Conservation (phyloP, 2,888 invertebrate genomes). For the Pegoplata infirma region DNA sequence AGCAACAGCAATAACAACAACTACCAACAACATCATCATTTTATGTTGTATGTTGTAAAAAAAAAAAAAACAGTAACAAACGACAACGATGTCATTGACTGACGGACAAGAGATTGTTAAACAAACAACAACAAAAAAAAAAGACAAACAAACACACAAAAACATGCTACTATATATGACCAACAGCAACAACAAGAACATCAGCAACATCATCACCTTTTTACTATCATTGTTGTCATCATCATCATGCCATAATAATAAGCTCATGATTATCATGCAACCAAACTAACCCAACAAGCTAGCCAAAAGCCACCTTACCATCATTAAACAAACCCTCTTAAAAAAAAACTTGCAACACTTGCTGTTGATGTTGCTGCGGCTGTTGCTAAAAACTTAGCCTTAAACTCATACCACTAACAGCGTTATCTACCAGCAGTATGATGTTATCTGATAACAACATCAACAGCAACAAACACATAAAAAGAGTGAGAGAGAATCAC, state of each 20-base stretch:
- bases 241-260: slow-evolving; percentile 2
- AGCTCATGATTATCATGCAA: slow-evolving; percentile 4
- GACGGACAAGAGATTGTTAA: slow-evolving; percentile 47
- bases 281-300: background rate
- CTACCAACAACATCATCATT: background rate
- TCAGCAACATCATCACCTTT: slow-evolving; percentile 30
- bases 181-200: slow-evolving; percentile 15
- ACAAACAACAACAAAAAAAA: slow-evolving; percentile 46
- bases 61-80: background rate
- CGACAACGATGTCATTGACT: slow-evolving; percentile 45
- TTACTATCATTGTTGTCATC: slow-evolving; percentile 37
- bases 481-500: slow-evolving; percentile 31
- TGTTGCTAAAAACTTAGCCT: slow-evolving; percentile 46
- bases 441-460: slow-evolving; percentile 48
- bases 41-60: background rate
- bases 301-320: background rate
- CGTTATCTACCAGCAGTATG: slow-evolving; percentile 56
- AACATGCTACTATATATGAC: slow-evolving; percentile 16
- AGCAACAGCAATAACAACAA: slow-evolving; percentile 10
- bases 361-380: too few relatives aligned
- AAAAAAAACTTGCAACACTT: slow-evolving; percentile 30
- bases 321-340: background rate
- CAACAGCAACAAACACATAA: slow-evolving; percentile 3
- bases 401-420: slow-evolving; percentile 54
- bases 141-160: background rate